phyloP scores from a whole-genome alignment of 2,888 invertebrate species.

The Nezara viridula region DNA sequence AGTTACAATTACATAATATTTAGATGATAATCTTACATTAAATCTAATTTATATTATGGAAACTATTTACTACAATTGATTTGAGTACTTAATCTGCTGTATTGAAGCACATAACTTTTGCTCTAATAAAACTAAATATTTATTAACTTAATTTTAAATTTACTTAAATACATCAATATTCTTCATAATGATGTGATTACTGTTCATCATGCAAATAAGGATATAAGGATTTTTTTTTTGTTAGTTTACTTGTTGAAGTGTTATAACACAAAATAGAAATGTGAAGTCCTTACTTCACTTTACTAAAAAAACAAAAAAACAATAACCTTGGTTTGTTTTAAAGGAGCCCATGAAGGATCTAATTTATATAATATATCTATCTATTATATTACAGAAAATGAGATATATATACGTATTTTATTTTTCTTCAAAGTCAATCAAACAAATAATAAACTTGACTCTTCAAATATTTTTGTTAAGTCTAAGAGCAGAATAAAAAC shows the following conservation, averaged over 20 bases:
- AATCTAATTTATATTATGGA: background rate
- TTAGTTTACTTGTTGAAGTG: too few species aligned
- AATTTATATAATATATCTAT: background rate
- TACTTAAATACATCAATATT: background rate
- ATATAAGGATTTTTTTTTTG: background rate
- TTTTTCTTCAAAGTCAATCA: background rate
- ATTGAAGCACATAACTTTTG: background rate
- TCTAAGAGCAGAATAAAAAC: constrained; percentile 1
- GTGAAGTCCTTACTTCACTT: too few species aligned
- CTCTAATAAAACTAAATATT: constrained; percentile 38
- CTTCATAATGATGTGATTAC: background rate
- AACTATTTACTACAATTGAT: constrained; percentile 4
- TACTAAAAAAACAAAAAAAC: too few species aligned
- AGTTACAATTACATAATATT: background rate
- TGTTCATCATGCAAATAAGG: background rate
- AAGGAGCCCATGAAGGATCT: background rate
- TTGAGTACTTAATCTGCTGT: constrained; percentile 5
- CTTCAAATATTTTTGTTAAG: background rate
- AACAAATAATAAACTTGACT: background rate
- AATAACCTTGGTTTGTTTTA: background rate
- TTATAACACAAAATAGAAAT: too few species aligned
- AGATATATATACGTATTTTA: background rate
- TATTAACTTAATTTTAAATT: constrained; percentile 15
- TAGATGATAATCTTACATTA: background rate
- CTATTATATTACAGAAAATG: background rate